Evolutionary conservation across 2,797 vertebrate genomes (phyloP), one percentile per base, ranked within the genome.

Genomic region (Ctenosaura bakeri): DNA sequence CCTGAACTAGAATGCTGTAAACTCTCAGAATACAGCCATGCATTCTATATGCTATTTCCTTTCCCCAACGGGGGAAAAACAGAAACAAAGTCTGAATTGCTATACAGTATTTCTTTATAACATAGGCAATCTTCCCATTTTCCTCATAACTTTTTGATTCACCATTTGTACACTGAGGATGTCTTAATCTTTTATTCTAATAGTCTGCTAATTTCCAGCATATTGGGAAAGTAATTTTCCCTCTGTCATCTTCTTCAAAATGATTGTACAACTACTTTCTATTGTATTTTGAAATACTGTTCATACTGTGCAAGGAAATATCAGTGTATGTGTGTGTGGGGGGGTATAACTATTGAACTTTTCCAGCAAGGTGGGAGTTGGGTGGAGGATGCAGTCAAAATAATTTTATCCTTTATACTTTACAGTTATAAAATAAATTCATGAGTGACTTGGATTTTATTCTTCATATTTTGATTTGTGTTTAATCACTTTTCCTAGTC

Each of bases 151-250:
- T 81, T 88, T 50, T 82, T 81, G 86, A 92, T 62, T 83, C 83
- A 29, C 18, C 74, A 69, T 88, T 89, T 88, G 89, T 82, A 90
- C 85, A 86, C 8, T 26, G 88, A 84, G 74, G 42, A 84, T 82
- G 3, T 54, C 79, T 56, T 90, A 91, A 95, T 85, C 0, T 86
- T 94, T 94, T 90, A 77, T 92, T 90, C 89, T 92, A 82, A 94
- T 93, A 91, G 88, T 56, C 86, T 62, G 32, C 52, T 94, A 83
- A 83, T 52, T 88, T 93, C 83, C 1, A 0, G 5, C 0, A 4
- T 90, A 93, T 87, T 86, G 92, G 89, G 87, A 86, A 86, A 74
- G 46, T 0, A 0, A 46, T 0, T 0, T 38, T n/a, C 62, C 76
- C 29, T 0, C 0, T 4, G 14, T 9, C 26, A 32, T 81, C 29